Conservation (phyloP, 2,888 invertebrate species). For the Cacoxenus indagator region DNA sequence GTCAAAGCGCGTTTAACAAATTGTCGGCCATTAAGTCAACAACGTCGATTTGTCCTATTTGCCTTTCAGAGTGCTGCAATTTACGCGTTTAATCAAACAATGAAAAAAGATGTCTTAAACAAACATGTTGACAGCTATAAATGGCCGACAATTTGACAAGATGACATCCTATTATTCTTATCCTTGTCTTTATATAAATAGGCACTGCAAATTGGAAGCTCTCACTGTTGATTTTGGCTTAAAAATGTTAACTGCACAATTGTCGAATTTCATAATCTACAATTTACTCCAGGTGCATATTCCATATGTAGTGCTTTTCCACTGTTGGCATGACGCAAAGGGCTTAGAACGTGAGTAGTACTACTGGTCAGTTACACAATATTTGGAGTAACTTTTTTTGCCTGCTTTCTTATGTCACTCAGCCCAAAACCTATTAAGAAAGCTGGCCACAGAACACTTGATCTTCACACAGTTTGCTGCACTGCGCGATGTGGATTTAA, state of each 20-base stretch:
- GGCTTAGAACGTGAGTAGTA: background rate
- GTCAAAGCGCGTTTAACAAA: background rate
- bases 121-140: conserved; percentile 9
- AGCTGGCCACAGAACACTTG: conserved; percentile 28
- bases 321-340: conserved; percentile 47
- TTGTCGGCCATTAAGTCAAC: conserved; percentile 2
- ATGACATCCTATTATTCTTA: background rate
- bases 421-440: conserved; percentile 39
- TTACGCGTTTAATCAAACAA: conserved; percentile 10
- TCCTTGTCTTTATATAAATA: background rate
- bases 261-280: conserved; percentile 54
- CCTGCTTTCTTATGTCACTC: background rate
- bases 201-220: background rate
- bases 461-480: conserved; percentile 49
- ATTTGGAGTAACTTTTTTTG: background rate
- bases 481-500: conserved; percentile 30
- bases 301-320: conserved; percentile 46
- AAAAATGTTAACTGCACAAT: conserved; percentile 39
- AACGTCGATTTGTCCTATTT: conserved; percentile 1
- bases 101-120: background rate
- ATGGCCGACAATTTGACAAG: conserved; percentile 9
- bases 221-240: background rate
- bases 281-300: conserved; percentile 49
- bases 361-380: background rate
- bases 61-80: background rate